These are phyloP conservation scores for Silurus asotus DNA, from an alignment of 2,113 vertebrate species.

Conservation along the genomic window DNA sequence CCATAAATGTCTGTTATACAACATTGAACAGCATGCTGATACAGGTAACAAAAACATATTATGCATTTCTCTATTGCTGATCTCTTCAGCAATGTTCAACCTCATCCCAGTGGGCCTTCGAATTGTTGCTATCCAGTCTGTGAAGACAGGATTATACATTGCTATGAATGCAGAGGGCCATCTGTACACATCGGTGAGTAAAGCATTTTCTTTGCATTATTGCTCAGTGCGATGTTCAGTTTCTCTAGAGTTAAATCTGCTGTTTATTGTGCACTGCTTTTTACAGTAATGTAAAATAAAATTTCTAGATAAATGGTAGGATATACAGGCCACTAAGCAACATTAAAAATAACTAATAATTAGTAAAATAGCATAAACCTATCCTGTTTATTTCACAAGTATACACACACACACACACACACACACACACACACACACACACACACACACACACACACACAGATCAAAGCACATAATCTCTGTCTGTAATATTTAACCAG, in stretches of 20 bases:
- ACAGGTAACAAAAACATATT: background rate
- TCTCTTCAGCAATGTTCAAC: slow-evolving; percentile 92
- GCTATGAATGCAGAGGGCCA: slow-evolving; percentile 99
- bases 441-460: background rate
- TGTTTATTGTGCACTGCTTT: background rate
- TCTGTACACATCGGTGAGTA: slow-evolving; percentile 98
- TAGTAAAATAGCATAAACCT: background rate
- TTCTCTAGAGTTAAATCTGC: background rate
- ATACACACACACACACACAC: background rate
- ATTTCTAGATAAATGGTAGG: background rate
- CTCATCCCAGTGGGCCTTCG: slow-evolving; percentile 99
- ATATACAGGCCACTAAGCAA: background rate
- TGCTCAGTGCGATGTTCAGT: background rate
- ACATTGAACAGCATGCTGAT: background rate
- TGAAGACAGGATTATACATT: slow-evolving; percentile 98
- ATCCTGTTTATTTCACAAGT: background rate
- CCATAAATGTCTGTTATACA: background rate
- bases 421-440: background rate
- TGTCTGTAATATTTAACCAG: background rate
- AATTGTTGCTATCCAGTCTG: slow-evolving; percentile 98
- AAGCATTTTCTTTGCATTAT: too few relatives aligned
- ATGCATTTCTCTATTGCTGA: slow-evolving; percentile 16
- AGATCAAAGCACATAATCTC: background rate
- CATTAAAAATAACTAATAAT: too few relatives aligned
- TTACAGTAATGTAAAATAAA: background rate